Evolutionary conservation across 2,888 invertebrate species (phyloP).

Genomic region (Morpho achilles): DNA sequence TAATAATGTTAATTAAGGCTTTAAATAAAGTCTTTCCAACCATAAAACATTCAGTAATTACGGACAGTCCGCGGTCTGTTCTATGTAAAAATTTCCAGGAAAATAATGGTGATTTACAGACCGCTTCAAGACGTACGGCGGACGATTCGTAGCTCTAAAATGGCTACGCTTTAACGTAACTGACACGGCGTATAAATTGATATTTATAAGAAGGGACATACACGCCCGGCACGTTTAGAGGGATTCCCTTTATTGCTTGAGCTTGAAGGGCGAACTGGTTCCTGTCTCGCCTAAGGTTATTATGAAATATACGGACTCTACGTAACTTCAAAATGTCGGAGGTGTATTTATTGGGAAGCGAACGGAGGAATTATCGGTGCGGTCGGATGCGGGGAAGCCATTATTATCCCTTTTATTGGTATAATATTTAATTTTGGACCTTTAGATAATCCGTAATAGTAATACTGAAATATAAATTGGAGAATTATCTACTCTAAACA

Average conservation of each 20-base stretch:
- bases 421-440: conserved; percentile 77
- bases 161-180: conserved; percentile 65
- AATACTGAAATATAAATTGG: conserved; percentile 66
- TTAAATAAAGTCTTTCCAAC: conserved; percentile 20
- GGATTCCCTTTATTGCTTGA: conserved; percentile 77
- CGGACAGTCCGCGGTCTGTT: conserved; percentile 24
- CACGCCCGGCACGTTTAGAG: conserved; percentile 63
- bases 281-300: conserved; percentile 69
- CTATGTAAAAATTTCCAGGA: conserved; percentile 40
- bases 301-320: conserved; percentile 69
- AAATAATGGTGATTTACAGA: conserved; percentile 54
- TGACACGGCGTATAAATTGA: conserved; percentile 75
- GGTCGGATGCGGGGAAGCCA: conserved; percentile 70
- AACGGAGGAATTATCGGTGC: conserved; percentile 67
- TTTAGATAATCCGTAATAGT: conserved; percentile 54
- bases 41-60: conserved; percentile 28
- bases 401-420: conserved; percentile 78
- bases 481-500: conserved; percentile 54
- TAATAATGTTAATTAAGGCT: conserved; percentile 24
- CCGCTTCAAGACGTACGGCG: conserved; percentile 51
- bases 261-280: conserved; percentile 60
- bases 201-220: conserved; percentile 77
- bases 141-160: conserved; percentile 68
- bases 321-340: conserved; percentile 73
- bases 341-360: conserved; percentile 71